Percentiles rank a stretch among this genome's conserved stretches.
These are phyloP conservation scores for Mamestra configurata DNA, from an alignment of 1,140 invertebrate genomes.

Conservation along the genomic window DNA sequence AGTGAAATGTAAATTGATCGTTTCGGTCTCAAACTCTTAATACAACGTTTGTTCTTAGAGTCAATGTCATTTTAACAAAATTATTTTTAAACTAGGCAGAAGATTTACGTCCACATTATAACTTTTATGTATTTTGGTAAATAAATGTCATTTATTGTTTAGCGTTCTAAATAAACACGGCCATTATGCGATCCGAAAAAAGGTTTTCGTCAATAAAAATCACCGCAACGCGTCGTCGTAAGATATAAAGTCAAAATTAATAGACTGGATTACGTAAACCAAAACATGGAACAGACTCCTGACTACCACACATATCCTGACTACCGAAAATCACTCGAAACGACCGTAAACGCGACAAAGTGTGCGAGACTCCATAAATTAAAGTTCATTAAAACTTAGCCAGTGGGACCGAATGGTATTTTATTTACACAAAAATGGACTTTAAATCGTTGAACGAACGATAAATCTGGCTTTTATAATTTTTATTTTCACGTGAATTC, in stretches of 20 bases:
- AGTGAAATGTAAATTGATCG: too few species aligned
- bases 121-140: constrained; percentile 24
- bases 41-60: background rate
- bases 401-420: constrained; percentile 56
- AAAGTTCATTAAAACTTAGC: constrained; percentile 79
- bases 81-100: constrained; percentile 16
- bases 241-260: constrained; percentile 70
- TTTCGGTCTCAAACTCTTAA: background rate
- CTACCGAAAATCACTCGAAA: constrained; percentile 63
- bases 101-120: constrained; percentile 22
- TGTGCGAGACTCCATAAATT: constrained; percentile 75
- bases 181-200: constrained; percentile 45
- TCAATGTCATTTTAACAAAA: background rate
- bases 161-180: constrained; percentile 27
- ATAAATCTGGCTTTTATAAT: constrained; percentile 61
- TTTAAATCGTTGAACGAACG: constrained; percentile 57
- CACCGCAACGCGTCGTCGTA: constrained; percentile 43
- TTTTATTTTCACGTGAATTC: constrained; percentile 71
- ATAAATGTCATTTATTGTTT: constrained; percentile 31
- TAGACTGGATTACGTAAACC: constrained; percentile 72
- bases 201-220: constrained; percentile 45
- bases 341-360: constrained; percentile 76
- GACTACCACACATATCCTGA: constrained; percentile 67
- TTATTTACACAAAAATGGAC: constrained; percentile 68
- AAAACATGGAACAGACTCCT: constrained; percentile 66